Percentiles rank a stretch among this genome's conserved stretches.
Evolutionary conservation across 1,140 invertebrate genomes (phyloP).

Genomic region (Tetraneura akinire): DNA sequence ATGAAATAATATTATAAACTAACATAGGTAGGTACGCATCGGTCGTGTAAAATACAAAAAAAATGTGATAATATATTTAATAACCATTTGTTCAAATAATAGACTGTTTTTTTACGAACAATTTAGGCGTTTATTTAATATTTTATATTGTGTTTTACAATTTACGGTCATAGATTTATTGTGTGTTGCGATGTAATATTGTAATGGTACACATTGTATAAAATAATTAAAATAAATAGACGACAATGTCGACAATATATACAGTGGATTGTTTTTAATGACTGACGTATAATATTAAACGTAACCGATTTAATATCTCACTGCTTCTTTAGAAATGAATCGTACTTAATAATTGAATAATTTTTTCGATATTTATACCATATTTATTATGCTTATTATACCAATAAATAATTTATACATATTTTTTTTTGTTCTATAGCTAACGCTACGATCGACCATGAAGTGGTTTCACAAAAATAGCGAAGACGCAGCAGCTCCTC

Average conservation of each 20-base stretch:
- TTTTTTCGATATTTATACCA: too few relatives aligned
- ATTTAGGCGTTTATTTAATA: background rate
- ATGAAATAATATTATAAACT: background rate
- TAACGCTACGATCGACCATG: conserved; percentile 7
- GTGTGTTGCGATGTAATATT: too few relatives aligned
- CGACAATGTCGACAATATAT: background rate
- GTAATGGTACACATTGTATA: background rate
- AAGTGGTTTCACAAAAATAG: conserved; percentile 47
- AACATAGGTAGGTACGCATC: background rate
- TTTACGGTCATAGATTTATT: background rate
- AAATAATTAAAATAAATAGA: background rate
- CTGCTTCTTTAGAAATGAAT: too few relatives aligned
- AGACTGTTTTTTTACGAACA: conserved; percentile 3
- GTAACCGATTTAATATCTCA: too few relatives aligned
- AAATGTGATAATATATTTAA: too few relatives aligned
- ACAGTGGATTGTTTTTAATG: background rate
- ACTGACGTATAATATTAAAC: too few relatives aligned
- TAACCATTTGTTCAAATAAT: conserved; percentile 28
- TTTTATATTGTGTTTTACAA: too few relatives aligned
- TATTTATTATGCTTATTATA: too few relatives aligned
- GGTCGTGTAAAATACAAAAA: background rate
- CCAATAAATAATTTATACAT: too few relatives aligned
- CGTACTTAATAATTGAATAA: too few relatives aligned
- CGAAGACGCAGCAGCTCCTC: conserved; percentile 37
- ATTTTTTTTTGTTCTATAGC: conserved; percentile 25